Base-by-base conservation (phyloP, 2,113 vertebrate genomes). In the Nyctibius bracteatus region DNA sequence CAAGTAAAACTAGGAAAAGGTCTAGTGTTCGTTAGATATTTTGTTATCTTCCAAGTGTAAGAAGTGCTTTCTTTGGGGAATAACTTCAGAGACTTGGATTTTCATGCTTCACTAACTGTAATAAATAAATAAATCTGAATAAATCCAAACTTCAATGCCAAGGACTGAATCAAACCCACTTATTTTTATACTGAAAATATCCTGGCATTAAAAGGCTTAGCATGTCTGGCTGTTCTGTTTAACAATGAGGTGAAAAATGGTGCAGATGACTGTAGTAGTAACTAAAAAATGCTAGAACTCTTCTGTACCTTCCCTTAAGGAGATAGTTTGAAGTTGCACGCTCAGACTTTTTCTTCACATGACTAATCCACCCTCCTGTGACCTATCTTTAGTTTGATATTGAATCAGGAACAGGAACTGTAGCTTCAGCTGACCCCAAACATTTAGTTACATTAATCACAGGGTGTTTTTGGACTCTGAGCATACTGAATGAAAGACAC, bases 381-480 rank as follows among this genome's bases (percentile, higher is more conserved):
- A 99, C 99, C 99, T 98, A 97, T 98, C 98, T 99, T 99, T 98
- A 98, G 98, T 98, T 98, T 98, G 98, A 98, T 96, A 96, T 98
- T 97, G 96, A 97, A 94, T 81, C 96, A 98, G 97, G 98, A 98
- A 97, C 97, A 96, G 97, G 98, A 97, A 97, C 94, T 98, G 98
- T 94, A 97, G 96, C 93, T 97, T 97, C 91, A n/a, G 79, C 91
- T 94, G 98, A 99, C 99, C 98, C 97, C 96, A 98, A 98, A 98
- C 99, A 98, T 99, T 99, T 99, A 98, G 98, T 98, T 98, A 98
- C 99, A 99, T 99, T 99, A 99, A 99, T 99, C 99, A 99, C 98
- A 93, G 94, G 71, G 97, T 67, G 80, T 96, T 98, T 98, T 97
- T 97, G 94, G 98, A 91, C 97, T 98, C 98, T 97, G 98, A 99